Evolutionary conservation across 2,888 invertebrate genomes (phyloP), one percentile per base, ranked within the genome.

Genomic region (Sturmia bella): DNA sequence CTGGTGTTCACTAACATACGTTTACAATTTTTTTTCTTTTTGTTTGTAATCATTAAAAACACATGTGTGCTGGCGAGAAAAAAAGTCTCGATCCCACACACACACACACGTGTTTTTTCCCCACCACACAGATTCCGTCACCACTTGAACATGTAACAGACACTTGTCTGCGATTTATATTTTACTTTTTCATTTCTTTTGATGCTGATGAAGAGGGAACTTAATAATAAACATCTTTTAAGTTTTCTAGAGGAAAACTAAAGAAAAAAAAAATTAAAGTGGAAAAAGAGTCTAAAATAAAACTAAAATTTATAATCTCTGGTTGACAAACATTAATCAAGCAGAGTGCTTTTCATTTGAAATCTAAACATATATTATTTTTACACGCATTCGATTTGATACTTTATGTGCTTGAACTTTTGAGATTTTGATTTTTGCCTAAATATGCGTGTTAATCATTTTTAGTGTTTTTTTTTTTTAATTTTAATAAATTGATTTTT

Each of bases 271-370:
- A n/a, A n/a, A n/a, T n/a, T n/a, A n/a, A n/a, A n/a, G n/a, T n/a
- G n/a, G 21, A 37, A 21, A 54, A 50, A 48, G 13, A 11, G 1
- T 4, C 27, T 41, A 68, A 73, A 63, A 70, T 68, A 66, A 75
- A 84, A 83, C 19, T 73, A 52, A 80, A 83, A 84, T 84, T 80
- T 84, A 83, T 83, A 82, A 77, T 80, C 68, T 77, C 11, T 59
- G 64, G 79, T 81, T 84, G 84, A 82, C 84, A 80, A 77, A 75
- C 83, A 84, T 84, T 84, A 84, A 84, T 84, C 84, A 84, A 77
- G 63, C 66, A 75, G 80, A 81, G 81, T 83, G 83, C 72, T 76
- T 77, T 69, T 73, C 37, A 59, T 39, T 52, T 27, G 9, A 68
- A 72, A 68, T 69, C 57, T 64, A 68, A 72, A 68, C 64, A 50